These are phyloP conservation scores for Agriopis leucophaearia DNA, from an alignment of 2,888 invertebrate genomes.

Conservation along the genomic window DNA sequence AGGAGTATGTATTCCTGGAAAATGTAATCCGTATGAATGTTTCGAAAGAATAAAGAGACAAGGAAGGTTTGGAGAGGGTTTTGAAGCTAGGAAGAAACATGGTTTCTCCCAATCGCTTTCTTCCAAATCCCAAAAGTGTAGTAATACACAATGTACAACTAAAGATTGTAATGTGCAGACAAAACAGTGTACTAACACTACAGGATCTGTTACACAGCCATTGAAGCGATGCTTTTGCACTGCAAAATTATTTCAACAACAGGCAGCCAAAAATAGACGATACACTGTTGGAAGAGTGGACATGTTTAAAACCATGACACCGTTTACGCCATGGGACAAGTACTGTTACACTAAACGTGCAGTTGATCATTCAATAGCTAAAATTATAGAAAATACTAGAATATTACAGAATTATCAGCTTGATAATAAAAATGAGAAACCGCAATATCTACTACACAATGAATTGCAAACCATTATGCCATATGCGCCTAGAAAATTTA, in stretches of 20 bases:
- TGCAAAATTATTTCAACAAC: constrained; percentile 38
- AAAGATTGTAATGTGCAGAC: constrained; percentile 29
- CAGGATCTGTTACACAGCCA: constrained; percentile 46
- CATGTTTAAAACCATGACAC: constrained; percentile 34
- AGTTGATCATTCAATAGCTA: neutral
- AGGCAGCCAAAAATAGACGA: neutral
- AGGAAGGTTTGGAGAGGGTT: constrained; percentile 7
- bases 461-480: neutral
- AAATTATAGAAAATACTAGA: neutral
- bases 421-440: constrained; percentile 10
- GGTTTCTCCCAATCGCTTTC: neutral
- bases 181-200: constrained; percentile 41
- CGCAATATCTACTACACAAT: constrained; percentile 9
- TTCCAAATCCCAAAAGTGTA: neutral
- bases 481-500: neutral
- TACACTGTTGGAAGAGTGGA: constrained; percentile 39
- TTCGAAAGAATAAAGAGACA: constrained; percentile 49
- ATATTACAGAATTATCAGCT: neutral
- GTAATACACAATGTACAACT: constrained; percentile 3
- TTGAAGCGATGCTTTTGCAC: constrained; percentile 63
- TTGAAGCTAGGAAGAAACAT: constrained; percentile 4
- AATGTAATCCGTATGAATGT: constrained; percentile 54
- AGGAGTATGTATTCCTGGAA: constrained; percentile 50
- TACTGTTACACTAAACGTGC: neutral
- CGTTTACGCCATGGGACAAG: constrained; percentile 41